Evolutionary conservation across 1,140 invertebrate species (phyloP), one percentile per base, ranked within the genome.

Genomic region (Pseudomyrmex dendroicus): DNA sequence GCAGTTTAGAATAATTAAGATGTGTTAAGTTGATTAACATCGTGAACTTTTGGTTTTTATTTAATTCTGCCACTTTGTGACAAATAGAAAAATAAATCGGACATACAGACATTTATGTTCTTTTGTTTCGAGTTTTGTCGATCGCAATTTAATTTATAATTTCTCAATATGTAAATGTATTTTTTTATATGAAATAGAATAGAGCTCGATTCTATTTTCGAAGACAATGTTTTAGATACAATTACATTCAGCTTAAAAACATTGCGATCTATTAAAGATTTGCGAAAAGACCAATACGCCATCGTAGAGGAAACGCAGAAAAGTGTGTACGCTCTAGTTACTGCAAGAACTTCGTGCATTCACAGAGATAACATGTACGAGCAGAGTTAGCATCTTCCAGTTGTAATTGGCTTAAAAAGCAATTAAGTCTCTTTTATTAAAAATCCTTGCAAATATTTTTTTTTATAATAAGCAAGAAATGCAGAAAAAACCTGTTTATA

Each of bases 251-350:
- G 46, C 17, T 4, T 17, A 35, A n/a, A 48, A 35, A 48, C 48
- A 70, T 59, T n/a, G 44, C 54, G 25, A 20, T 59, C 35, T 48
- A 59, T 12, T 48, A 25, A 12, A 44, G 12, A 80, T 82, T 52
- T 82, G 20, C 20, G 63, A 64, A 76, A 50, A 64, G 48, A 82
- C 57, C 48, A 54, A 67, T 50, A 50, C 50, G 8, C 22, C 0
- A 7, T 35, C 5, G 5, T 35, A 35, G 35, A 35, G 83, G 46
- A 22, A 84, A 88, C 66, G 86, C 64, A 87, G 64, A 72, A 66
- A 86, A 86, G 86, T 86, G 61, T 77, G 91, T 77, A 92, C 87
- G 91, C 89, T 91, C 90, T 90, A 89, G 77, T 93, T 90, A 73
- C 78, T 62, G 76, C n/a, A 61, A 72, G 66, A 84, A 86, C 74